These are phyloP conservation scores for Aplidium turbinatum DNA, from an alignment of 23 tunicate species.

Conservation along the genomic window DNA sequence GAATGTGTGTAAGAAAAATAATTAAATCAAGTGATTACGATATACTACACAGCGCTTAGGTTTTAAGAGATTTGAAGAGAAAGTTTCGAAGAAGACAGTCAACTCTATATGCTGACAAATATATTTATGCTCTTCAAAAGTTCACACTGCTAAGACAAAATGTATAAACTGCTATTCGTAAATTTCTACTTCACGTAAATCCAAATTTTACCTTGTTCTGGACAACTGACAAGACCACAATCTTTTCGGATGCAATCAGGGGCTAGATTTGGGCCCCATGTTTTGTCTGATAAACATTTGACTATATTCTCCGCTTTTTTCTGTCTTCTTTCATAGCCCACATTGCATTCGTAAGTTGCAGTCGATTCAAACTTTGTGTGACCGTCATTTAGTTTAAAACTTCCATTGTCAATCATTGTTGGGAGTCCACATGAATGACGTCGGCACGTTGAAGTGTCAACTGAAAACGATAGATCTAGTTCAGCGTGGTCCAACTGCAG, in stretches of 20 bases:
- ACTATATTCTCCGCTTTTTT: neutral
- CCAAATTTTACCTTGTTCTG: slow-evolving; percentile 44
- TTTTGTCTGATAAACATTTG: slow-evolving; percentile 30
- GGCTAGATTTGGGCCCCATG: slow-evolving; percentile 66
- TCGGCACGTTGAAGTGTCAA: slow-evolving; percentile 44
- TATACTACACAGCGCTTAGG: too few relatives aligned
- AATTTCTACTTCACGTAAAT: neutral
- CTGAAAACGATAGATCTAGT: slow-evolving; percentile 45
- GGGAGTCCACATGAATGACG: slow-evolving; percentile 71
- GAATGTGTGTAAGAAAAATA: too few relatives aligned
- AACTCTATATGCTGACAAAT: neutral
- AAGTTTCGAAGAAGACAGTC: neutral
- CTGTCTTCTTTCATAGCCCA: slow-evolving; percentile 46
- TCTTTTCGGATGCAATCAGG: slow-evolving; percentile 70
- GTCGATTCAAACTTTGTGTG: slow-evolving; percentile 20
- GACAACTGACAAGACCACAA: slow-evolving; percentile 66
- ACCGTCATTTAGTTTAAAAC: neutral
- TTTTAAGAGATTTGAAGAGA: neutral
- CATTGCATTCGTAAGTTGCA: slow-evolving; percentile 54
- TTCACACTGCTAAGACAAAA: neutral
- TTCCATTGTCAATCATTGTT: slow-evolving; percentile 38
- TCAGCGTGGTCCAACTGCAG: too few relatives aligned
- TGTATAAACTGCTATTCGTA: neutral
- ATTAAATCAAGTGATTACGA: too few relatives aligned
- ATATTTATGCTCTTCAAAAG: neutral